Base-by-base conservation (phyloP, 2,888 invertebrate species). In the Brachypalpus laphriformis region DNA sequence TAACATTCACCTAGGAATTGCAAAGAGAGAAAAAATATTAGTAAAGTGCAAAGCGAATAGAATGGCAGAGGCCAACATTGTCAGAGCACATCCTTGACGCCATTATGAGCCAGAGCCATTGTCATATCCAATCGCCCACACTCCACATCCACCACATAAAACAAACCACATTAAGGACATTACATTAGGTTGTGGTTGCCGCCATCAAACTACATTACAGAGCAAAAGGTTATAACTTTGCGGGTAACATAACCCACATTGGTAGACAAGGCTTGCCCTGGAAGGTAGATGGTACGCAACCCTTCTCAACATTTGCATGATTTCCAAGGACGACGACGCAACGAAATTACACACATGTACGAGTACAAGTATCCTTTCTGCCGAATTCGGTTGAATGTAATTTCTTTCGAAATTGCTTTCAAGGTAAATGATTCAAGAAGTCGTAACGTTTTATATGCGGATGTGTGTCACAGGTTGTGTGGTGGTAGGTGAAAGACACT, bases 361-460 rank as follows among this genome's bases (percentile, higher is more conserved):
- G 63, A 54, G 45, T 71, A 71, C 56, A 56, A 81, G 66, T 85
- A 85, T 75, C 85, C 75, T 70, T 83, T 85, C 61, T 81, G 85
- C 70, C 80, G 66, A 85, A 80, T 85, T 85, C 54, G 75, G 85
- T 65, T 85, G 81, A 76, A 85, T 85, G 81, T 85, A 85, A 85
- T 85, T 85, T 85, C 85, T 85, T 85, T 85, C 51, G 51, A 81
- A 85, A 85, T 85, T 81, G 85, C 85, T 85, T 85, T 81, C 81
- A 85, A 85, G 85, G 85, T 85, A 85, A 85, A 85, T 85, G 85
- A 85, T 85, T 85, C 85, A 85, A 80, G 85, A 85, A 85, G 85
- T 85, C 85, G 81, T 85, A 81, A 85, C 74, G 54, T 81, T 85
- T 85, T 81, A 85, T 85, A 71, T 85, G 49, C 75, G 71, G 47